These are phyloP conservation scores for Heterotis niloticus DNA, from an alignment of 2,113 vertebrate species.

Conservation along the genomic window DNA sequence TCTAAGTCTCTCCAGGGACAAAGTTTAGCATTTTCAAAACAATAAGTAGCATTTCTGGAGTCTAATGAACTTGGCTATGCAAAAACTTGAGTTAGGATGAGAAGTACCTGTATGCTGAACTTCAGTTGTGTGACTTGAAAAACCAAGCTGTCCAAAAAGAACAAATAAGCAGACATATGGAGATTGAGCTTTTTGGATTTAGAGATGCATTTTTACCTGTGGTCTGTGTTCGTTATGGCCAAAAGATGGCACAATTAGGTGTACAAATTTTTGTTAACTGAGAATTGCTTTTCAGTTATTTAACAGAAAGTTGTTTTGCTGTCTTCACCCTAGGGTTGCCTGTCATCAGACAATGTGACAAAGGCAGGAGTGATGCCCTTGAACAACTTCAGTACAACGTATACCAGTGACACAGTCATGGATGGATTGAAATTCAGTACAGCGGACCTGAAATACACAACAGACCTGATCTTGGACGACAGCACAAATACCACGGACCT, in stretches of 20 bases:
- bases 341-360: conserved; percentile 20
- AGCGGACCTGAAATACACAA: conserved; percentile 34
- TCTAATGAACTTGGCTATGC: no score
- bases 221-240: no score
- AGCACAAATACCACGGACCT: neutral
- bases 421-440: no score
- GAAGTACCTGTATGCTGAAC: no score
- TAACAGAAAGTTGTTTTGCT: neutral
- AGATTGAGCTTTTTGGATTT: neutral
- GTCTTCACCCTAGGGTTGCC: conserved; percentile 8
- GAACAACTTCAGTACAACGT: neutral
- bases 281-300: neutral
- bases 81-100: no score
- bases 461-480: no score
- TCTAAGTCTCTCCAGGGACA: no score
- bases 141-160: no score
- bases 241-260: neutral
- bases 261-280: neutral
- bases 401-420: no score
- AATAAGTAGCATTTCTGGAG: no score
- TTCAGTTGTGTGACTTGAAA: no score
- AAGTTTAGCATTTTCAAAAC: no score
- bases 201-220: neutral
- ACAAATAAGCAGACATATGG: neutral
- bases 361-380: neutral